Conservation (phyloP, 2,113 vertebrate species). For the Polyodon spathula region DNA sequence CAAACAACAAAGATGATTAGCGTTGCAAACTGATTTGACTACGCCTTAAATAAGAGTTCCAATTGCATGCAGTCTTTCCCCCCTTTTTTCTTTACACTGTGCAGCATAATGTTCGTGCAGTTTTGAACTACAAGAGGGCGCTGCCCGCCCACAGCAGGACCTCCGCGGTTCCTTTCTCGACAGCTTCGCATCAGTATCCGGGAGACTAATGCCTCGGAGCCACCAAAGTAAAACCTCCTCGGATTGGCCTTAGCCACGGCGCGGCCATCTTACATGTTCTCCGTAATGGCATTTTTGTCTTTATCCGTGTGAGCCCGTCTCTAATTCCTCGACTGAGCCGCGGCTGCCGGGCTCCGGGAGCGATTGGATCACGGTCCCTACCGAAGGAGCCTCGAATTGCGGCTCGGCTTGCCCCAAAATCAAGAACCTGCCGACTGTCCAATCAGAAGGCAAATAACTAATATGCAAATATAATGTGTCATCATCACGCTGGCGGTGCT, state of each 20-base stretch:
- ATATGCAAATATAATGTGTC: constrained; percentile 53
- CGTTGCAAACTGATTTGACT: no score
- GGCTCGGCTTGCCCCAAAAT: not conserved
- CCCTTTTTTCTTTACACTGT: no score
- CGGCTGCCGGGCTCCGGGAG: not conserved
- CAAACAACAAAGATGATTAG: no score
- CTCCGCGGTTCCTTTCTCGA: constrained; percentile 15
- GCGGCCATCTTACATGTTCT: constrained; percentile 62
- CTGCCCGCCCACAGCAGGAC: constrained; percentile 9
- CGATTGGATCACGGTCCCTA: not conserved
- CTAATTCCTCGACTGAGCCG: constrained; percentile 1
- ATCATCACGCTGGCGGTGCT: constrained; percentile 55
- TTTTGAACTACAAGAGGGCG: constrained; percentile 37
- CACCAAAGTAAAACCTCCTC: constrained; percentile 42
- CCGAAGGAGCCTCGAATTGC: not conserved
- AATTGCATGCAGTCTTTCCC: no score
- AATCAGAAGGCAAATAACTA: constrained; percentile 46
- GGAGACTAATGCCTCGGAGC: constrained; percentile 33
- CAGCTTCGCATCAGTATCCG: constrained; percentile 26
- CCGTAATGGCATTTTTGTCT: constrained; percentile 24
- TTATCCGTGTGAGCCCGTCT: constrained; percentile 12
- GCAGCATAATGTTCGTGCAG: no score
- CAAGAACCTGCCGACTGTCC: constrained; percentile 30
- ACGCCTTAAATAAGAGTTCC: no score
- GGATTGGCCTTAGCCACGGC: constrained; percentile 49